Evolutionary conservation across 2,888 invertebrate genomes (phyloP).

Genomic region (Drosophila flavopinicola): DNA sequence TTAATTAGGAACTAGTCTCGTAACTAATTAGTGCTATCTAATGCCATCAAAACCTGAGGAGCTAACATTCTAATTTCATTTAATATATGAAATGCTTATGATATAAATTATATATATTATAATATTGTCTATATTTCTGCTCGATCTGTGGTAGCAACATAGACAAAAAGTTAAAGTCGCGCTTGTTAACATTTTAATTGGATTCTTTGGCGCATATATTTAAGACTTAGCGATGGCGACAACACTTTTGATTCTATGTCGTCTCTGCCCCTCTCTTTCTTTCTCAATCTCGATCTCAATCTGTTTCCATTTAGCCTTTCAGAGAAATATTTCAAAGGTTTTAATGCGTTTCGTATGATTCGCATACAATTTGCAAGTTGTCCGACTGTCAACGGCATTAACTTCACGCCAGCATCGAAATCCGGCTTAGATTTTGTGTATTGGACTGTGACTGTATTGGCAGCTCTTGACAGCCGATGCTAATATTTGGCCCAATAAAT

Average conservation of each 20-base stretch:
- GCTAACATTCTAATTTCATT: too few species aligned
- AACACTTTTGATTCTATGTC: slow-evolving; percentile 51
- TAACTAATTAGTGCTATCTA: too few species aligned
- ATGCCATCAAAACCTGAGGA: too few species aligned
- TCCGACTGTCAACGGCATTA: slow-evolving; percentile 36
- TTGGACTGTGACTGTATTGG: slow-evolving; percentile 36
- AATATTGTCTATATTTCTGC: slow-evolving; percentile 1
- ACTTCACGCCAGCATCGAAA: slow-evolving; percentile 36
- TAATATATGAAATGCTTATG: too few species aligned
- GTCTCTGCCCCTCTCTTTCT: background rate
- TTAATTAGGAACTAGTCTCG: too few species aligned
- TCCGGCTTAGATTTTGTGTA: slow-evolving; percentile 21
- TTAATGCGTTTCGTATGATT: slow-evolving; percentile 23
- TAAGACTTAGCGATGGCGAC: slow-evolving; percentile 27
- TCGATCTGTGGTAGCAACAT: background rate
- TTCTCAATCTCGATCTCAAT: background rate
- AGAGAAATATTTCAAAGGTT: slow-evolving; percentile 47
- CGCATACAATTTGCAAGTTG: slow-evolving; percentile 14
- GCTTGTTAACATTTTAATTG: slow-evolving; percentile 53
- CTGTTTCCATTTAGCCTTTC: background rate
- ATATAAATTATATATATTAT: too few species aligned
- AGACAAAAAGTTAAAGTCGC: slow-evolving; percentile 17
- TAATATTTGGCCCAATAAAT: slow-evolving; percentile 65
- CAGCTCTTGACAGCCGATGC: slow-evolving; percentile 47
- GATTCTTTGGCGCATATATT: slow-evolving; percentile 43